Base-by-base conservation (phyloP, 2,797 vertebrate species). In the Galago senegalensis region DNA sequence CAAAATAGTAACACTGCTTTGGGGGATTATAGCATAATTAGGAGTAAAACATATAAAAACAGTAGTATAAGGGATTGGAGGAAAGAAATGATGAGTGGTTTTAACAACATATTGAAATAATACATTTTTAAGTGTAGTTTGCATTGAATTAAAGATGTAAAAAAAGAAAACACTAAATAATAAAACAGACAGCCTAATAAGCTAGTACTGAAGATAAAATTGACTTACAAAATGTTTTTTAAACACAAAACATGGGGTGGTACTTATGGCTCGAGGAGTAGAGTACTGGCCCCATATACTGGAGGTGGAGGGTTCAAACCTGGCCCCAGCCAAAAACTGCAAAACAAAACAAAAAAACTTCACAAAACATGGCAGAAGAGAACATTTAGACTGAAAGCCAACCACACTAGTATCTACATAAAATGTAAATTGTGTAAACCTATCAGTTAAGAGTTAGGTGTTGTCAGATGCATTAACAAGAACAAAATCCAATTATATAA, bases 91-190 rank as follows among this genome's bases (percentile, higher is more conserved):
- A 67, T 85, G 17, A 75, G 18, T 63, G 9, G 5, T 70, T 70
- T 58, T 83, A 56, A 87, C 3, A 76, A 34, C 17, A 63, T 76
- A 87, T 31, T 14, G 7, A 87, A 82, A 3, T 82, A 17, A 79
- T 76, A 37, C 34, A 70, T 70, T 75, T 76, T 86, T 82, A 37
- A 43, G 87, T 8, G 23, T 8, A 69, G 14, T 29, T 61, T 81
- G 29, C 10, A 60, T 75, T 31, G 73, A 81, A 13, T 67, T 91
- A 46, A 81, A 75, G 29, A 70, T 61, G 18, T 21, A 79, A 90
- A 79, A n/a, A 65, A 17, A 91, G 37, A 79, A 96, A 83, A 65
- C 40, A 72, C 8, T 37, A 81, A 96, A 81, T 43, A 56, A 27
- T 18, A 73, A 69, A 77, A 40, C 56, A 87, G 69, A 85, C 29